Evolutionary conservation across 2,113 vertebrate genomes (phyloP).

Genomic region (Garra rufa): DNA sequence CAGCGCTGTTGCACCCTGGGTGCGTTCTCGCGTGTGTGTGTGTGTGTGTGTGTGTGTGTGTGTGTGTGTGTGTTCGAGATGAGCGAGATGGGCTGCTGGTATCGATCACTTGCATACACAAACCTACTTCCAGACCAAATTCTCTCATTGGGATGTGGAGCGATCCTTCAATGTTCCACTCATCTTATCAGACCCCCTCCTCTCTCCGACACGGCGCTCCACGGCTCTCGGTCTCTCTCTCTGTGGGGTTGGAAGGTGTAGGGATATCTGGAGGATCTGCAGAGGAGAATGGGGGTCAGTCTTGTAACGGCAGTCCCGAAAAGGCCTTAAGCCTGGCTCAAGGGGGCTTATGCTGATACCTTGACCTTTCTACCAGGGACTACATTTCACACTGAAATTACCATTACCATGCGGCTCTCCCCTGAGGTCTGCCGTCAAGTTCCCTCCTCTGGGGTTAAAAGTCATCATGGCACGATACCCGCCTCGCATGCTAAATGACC

Average conservation of each 20-base stretch:
- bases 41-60: conserved; percentile 59
- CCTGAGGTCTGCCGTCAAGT: conserved; percentile 79
- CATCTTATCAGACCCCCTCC: conserved; percentile 31
- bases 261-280: conserved; percentile 50
- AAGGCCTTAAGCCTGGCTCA: conserved; percentile 87
- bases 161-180: conserved; percentile 27
- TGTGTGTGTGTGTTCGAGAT: not conserved
- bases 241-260: conserved; percentile 40
- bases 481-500: conserved; percentile 80
- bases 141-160: conserved; percentile 81
- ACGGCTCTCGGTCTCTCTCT: conserved; percentile 36
- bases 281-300: conserved; percentile 71
- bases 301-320: conserved; percentile 81
- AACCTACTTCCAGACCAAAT: conserved; percentile 76
- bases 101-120: conserved; percentile 76
- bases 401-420: conserved; percentile 85
- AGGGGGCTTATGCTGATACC: conserved; percentile 92
- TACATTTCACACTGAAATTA: conserved; percentile 97
- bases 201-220: not conserved
- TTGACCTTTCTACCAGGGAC: conserved; percentile 94
- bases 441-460: conserved; percentile 83
- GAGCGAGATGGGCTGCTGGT: conserved; percentile 72
- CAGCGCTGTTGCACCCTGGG: conserved; percentile 66
- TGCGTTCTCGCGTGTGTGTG: conserved; percentile 13
- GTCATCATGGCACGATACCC: conserved; percentile 83